Conservation (phyloP, 1,140 invertebrate species). For the Listronotus bonariensis region DNA sequence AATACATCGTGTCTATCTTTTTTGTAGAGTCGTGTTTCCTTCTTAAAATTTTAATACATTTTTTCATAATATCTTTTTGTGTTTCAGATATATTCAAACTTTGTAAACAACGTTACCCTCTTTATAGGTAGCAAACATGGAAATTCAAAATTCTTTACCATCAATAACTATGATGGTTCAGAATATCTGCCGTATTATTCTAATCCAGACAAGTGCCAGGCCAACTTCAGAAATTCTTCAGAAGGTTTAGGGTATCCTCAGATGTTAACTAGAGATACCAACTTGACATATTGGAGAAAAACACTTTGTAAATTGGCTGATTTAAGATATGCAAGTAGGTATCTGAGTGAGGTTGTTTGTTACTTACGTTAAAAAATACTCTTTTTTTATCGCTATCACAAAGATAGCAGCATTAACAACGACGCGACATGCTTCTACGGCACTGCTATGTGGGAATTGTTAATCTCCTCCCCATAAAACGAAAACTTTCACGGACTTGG, state of each 20-base stretch:
- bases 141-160: slow-evolving; percentile 64
- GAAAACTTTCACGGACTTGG: no score
- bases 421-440: no score
- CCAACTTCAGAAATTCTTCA: slow-evolving; percentile 60
- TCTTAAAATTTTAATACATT: no score
- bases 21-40: background rate
- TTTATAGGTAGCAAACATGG: slow-evolving; percentile 63
- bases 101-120: slow-evolving; percentile 64
- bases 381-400: no score
- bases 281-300: slow-evolving; percentile 62
- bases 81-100: slow-evolving; percentile 64
- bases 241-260: slow-evolving; percentile 66
- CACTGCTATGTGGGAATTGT: no score
- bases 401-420: no score
- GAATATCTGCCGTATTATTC: slow-evolving; percentile 58
- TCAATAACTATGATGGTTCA: slow-evolving; percentile 60
- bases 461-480: no score
- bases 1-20: no score
- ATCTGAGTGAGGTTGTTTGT: slow-evolving; percentile 1
- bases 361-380: no score
- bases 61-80: background rate
- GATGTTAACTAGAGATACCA: slow-evolving; percentile 57
- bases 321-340: slow-evolving; percentile 60
- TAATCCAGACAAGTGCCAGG: slow-evolving; percentile 56
- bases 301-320: slow-evolving; percentile 62